Evolutionary conservation across 2,113 vertebrate species (phyloP), one percentile per base, ranked within the genome.

Genomic region (Pteropus alecto): DNA sequence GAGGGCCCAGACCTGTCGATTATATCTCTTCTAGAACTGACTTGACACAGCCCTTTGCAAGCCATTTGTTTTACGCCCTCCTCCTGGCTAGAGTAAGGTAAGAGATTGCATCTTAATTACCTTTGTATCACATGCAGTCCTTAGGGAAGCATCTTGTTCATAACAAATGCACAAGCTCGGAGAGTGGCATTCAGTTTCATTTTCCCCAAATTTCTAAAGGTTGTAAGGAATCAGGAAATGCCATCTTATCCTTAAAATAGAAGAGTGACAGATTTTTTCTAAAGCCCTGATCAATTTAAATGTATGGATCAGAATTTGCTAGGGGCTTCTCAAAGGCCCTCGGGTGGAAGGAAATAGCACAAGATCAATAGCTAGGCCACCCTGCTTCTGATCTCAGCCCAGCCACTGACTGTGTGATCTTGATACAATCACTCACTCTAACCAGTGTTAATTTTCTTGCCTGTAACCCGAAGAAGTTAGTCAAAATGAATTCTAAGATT

Each of bases 191-290:
- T 90, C 18, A 60, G 74, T 81, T 90, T 92, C 54, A 46, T 56
- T 96, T 93, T 56, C 71, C 46, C 63, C 48, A 33, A 71, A 94
- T 60, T n/a, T 94, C 71, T 58, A 81, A 91, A 60, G 30, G 11
- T 67, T 91, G 54, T 65, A 82, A 96, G 30, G 24, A 83, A 74
- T 74, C 77, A 88, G 41, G 73, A 95, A 97, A 78, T 74, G 30
- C 3, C 48, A 89, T 61, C 48, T 96, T 61, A 56, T 33, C 24
- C 85, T 93, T 89, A 97, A 96, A 97, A 88, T 14, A 86, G 90
- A 88, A 73, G 38, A 81, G 63, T 65, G 24, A 4, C 24, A 74
- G 28, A 9, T 24, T 51, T 88, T 46, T 74, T 67, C 87, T 85
- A 7, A 90, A 95, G 16, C 6, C 9, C 43, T 19, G 61, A 89